Base-by-base conservation (phyloP, 2,113 vertebrate genomes). In the Dendropsophus ebraccatus region DNA sequence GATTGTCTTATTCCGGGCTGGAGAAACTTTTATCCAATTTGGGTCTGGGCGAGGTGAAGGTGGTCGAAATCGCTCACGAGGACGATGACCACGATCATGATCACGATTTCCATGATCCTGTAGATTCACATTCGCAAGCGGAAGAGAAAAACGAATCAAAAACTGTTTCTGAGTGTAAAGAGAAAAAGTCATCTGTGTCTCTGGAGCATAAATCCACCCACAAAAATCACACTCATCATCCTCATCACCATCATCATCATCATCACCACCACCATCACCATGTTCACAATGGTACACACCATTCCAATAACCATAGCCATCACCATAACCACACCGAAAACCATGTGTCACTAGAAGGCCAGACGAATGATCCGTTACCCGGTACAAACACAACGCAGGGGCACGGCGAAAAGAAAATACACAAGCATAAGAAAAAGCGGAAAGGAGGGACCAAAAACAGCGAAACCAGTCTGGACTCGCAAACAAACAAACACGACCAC, bases 71-170 rank as follows among this genome's bases (percentile, higher is more conserved):
- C 84, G 95, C 95, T 89, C 97, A 99, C 23, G 96, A 97, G 83
- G 94, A 97, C 32, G 92, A 97, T 88, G 98, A 97, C 50, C 98
- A 99, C 0, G 97, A 99, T 89, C 96, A 98, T 5, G 96, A 97
- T 85, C 96, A 96, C 87, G 97, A 99, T 87, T 92, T 94, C 1
- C 91, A 90, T 13, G 90, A 76, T 77, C 92, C 17, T 91, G 10
- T 91, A 81, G 93, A 87, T 78, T 87, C 88, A 12, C 90, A 91
- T 37, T 49, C 77, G 76, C 93, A 94, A 1, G 69, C 87, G 1
- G 88, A 87, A 84, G 80, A 89, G 25, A 93, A 95, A 87, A 94
- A 93, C 80, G 93, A 92, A 70, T 95, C 94, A 52, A 54, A 0
- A 10, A 83, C 81, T 8, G 3, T 52, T 49, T 76, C 92, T 23